Conservation (phyloP, 92 coral and sea anemone genomes). For the Desmophyllum pertusum region DNA sequence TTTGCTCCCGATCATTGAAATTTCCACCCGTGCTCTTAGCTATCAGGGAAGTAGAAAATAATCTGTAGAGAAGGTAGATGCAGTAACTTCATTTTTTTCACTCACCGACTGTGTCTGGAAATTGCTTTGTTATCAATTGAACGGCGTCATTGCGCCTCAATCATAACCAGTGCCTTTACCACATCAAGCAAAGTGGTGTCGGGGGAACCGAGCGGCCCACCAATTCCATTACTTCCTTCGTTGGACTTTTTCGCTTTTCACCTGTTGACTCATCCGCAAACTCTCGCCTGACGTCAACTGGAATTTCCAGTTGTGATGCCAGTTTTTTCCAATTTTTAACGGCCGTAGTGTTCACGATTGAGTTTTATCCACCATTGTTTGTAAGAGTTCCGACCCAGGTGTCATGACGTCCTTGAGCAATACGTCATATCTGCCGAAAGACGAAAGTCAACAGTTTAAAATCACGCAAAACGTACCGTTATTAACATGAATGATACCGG, state of each 20-base stretch:
- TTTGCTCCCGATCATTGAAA: not conserved
- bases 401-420: not conserved
- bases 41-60: not conserved
- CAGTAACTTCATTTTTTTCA: not conserved
- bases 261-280: not conserved
- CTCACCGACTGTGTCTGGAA: conserved; percentile 26
- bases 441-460: not conserved
- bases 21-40: not conserved
- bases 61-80: too few relatives aligned
- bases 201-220: not conserved
- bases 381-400: not conserved
- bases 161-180: not conserved
- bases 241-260: conserved; percentile 12
- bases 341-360: not conserved
- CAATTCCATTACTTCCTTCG: conserved; percentile 12
- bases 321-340: not conserved
- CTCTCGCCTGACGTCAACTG: not conserved
- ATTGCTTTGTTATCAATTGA: conserved; percentile 9
- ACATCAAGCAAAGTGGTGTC: not conserved
- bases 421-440: not conserved
- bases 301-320: conserved; percentile 4
- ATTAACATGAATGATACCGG: too few relatives aligned
- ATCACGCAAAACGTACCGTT: too few relatives aligned
- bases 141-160: conserved; percentile 20
- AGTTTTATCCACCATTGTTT: conserved; percentile 7